These are phyloP conservation scores for Drosophila buzzatii DNA, from an alignment of 2,888 invertebrate species.

Conservation along the genomic window DNA sequence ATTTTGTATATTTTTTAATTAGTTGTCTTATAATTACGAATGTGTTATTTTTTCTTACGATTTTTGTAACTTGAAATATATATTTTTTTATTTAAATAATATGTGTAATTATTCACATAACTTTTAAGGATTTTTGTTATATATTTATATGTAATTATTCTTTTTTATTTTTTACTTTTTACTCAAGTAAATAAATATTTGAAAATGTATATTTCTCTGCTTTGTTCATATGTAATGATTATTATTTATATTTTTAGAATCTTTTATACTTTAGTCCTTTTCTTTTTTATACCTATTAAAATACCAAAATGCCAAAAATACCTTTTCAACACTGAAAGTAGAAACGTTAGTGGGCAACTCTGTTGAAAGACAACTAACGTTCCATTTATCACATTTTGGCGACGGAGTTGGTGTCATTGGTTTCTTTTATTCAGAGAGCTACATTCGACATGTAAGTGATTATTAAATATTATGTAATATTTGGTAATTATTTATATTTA, in stretches of 20 bases:
- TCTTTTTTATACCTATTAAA: not conserved
- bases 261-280: no score
- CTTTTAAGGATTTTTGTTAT: no score
- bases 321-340: conserved; percentile 9
- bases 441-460: conserved; percentile 22
- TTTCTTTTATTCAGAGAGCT: no score
- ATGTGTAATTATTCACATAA: no score
- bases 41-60: not conserved
- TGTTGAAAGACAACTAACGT: conserved; percentile 6
- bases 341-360: not conserved
- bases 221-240: no score
- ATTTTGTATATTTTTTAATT: conserved; percentile 16
- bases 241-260: no score
- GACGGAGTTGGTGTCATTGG: no score
- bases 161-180: not conserved
- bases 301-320: not conserved
- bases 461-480: not conserved
- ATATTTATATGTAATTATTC: no score
- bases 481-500: not conserved
- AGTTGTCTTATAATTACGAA: not conserved
- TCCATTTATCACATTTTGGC: not conserved
- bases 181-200: no score
- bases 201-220: no score
- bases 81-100: not conserved
- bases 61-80: not conserved